These are phyloP conservation scores for Seriola quinqueradiata DNA, from an alignment of 2,113 vertebrate genomes.

Conservation along the genomic window DNA sequence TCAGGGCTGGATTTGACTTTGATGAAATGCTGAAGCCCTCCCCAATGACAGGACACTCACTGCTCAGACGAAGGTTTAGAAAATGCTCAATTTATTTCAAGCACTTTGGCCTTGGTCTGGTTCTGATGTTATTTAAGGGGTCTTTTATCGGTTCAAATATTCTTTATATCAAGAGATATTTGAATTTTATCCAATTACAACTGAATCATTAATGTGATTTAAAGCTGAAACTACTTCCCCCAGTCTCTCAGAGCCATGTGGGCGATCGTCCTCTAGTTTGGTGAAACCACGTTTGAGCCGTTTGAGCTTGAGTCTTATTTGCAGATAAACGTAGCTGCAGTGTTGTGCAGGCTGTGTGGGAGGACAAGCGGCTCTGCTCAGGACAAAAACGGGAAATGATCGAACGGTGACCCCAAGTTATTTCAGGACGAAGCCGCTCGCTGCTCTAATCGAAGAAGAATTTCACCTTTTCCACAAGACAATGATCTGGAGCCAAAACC, in stretches of 20 bases:
- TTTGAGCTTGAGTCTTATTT: slow-evolving; percentile 16
- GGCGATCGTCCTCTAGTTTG: slow-evolving; percentile 2
- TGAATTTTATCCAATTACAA: neutral
- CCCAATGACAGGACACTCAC: too few species aligned
- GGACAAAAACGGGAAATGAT: slow-evolving; percentile 68
- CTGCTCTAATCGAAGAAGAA: slow-evolving; percentile 10
- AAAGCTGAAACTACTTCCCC: neutral
- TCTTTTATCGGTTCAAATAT: neutral
- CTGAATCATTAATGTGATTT: neutral
- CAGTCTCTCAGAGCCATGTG: neutral
- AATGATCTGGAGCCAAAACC: slow-evolving; percentile 9
- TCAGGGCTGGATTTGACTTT: too few species aligned
- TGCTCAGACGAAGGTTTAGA: too few species aligned
- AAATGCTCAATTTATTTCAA: too few species aligned
- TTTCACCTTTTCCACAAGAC: slow-evolving; percentile 30
- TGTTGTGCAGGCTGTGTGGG: slow-evolving; percentile 50
- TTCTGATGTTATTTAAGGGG: too few species aligned
- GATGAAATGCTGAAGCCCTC: too few species aligned
- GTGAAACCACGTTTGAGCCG: slow-evolving; percentile 2
- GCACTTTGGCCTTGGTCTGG: neutral
- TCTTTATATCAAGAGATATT: neutral
- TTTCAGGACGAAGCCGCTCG: slow-evolving; percentile 54
- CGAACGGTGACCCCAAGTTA: slow-evolving; percentile 53
- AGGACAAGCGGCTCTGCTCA: slow-evolving; percentile 41
- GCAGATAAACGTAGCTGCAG: slow-evolving; percentile 19